Base-by-base conservation (phyloP, 2,797 vertebrate species). In the Pipistrellus kuhlii region DNA sequence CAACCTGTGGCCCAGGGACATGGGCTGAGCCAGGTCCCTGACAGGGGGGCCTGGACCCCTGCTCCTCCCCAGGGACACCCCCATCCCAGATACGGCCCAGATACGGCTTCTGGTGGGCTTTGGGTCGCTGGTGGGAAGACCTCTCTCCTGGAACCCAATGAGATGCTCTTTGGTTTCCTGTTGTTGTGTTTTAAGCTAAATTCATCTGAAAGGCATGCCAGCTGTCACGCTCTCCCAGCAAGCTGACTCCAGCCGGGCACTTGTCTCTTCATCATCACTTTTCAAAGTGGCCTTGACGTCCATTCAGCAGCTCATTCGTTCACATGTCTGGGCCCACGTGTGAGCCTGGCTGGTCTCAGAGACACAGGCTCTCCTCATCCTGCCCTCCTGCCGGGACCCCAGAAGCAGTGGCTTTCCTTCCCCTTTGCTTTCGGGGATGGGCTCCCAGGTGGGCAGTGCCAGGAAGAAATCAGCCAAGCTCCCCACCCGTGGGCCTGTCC, bases 331-430 rank as follows among this genome's bases (percentile, higher is more conserved):
- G 11, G 25, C 90, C 57, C 0, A 0, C 1, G 12, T 8, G 32
- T 17, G 25, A 30, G 77, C 64, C 13, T 0, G 89, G 30, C 13
- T 0, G 89, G 30, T 30, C 13, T 88, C 48, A 30, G 38, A 41
- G 21, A 35, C 0, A 4, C 8, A 25, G 82, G 10, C n/a, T 10
- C 0, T 53, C 9, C 0, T 5, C 46, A 1, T 0, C 0, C 1
- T 0, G 0, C n/a, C 21, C 71, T 57, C 41, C 32, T 21, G n/a
- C 18, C 0, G 44, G 44, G 13, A 1, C 41, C 12, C 9, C 1
- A 0, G 81, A 8, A 27, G 17, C 2, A 0, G 6, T 0, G 4
- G 41, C 55, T 18, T 8, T 12, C 12, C 84, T 48, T 32, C 62
- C 32, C 20, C 41, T 44, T 32, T 27, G 23, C 55, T 18, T 10